Conservation (phyloP, 2,113 vertebrate genomes). For the Otocyon megalotis region DNA sequence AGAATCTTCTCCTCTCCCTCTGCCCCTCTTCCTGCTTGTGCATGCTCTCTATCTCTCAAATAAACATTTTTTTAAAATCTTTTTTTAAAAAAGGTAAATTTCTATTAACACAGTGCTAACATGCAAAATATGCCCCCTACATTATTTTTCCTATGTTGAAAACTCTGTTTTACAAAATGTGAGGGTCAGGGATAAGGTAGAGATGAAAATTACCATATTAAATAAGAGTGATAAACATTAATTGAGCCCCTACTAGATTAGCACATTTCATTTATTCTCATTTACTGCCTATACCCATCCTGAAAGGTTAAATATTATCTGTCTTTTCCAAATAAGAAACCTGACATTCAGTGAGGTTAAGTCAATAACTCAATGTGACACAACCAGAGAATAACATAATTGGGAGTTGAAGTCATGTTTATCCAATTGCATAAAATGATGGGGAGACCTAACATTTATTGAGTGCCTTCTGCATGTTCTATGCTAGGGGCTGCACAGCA, state of each 20-base stretch:
- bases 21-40: too few relatives aligned
- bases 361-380: slow-evolving; percentile 19
- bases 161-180: slow-evolving; percentile 13
- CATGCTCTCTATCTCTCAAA: too few relatives aligned
- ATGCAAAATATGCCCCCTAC: not conserved
- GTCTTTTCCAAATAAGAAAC: slow-evolving; percentile 63
- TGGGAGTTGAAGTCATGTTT: slow-evolving; percentile 5
- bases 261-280: not conserved
- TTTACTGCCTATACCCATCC: not conserved
- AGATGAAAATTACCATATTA: not conserved
- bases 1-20: too few relatives aligned
- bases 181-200: not conserved
- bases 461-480: not conserved
- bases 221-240: slow-evolving; percentile 23
- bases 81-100: not conserved
- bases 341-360: not conserved
- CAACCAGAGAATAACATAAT: not conserved
- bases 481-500: not conserved
- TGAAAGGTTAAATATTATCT: slow-evolving; percentile 22
- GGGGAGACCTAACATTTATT: not conserved
- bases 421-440: not conserved
- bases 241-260: not conserved
- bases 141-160: not conserved
- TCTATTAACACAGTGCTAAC: not conserved
- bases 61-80: too few relatives aligned